Conservation (phyloP, 2,797 vertebrate species). For the Chiloscyllium punctatum region DNA sequence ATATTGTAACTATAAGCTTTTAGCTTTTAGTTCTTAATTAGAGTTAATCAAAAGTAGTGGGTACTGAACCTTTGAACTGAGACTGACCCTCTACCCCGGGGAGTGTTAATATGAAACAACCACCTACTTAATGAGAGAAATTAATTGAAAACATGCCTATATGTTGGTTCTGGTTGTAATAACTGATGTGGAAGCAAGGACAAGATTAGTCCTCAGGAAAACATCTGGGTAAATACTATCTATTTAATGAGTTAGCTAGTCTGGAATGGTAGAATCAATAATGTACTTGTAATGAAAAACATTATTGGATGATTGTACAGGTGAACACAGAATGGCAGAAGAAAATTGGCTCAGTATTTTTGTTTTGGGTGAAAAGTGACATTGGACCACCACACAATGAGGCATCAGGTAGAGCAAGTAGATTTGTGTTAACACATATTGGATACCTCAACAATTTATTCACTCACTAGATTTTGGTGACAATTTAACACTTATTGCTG, state of each 20-base stretch:
- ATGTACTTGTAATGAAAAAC: not conserved
- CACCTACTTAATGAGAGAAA: not conserved
- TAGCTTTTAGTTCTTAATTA: not conserved
- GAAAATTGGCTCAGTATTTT: no score
- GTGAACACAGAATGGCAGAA: not conserved
- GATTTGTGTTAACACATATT: no score
- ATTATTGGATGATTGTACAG: not conserved
- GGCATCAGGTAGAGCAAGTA: no score
- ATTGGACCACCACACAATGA: no score
- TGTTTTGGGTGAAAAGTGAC: no score
- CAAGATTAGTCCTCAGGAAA: not conserved
- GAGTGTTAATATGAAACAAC: not conserved
- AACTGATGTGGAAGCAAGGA: not conserved
- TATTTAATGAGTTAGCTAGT: not conserved
- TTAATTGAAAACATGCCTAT: not conserved
- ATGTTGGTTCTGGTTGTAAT: not conserved
- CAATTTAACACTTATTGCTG: no score
- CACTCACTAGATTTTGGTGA: no score
- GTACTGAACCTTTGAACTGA: not conserved
- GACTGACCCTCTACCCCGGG: not conserved
- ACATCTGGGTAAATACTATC: not conserved
- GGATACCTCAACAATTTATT: no score
- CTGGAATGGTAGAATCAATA: not conserved
- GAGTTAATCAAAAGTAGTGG: not conserved
- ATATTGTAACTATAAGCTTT: not conserved